Base-by-base conservation (phyloP, 2,797 vertebrate species). In the Syngnathus acus region DNA sequence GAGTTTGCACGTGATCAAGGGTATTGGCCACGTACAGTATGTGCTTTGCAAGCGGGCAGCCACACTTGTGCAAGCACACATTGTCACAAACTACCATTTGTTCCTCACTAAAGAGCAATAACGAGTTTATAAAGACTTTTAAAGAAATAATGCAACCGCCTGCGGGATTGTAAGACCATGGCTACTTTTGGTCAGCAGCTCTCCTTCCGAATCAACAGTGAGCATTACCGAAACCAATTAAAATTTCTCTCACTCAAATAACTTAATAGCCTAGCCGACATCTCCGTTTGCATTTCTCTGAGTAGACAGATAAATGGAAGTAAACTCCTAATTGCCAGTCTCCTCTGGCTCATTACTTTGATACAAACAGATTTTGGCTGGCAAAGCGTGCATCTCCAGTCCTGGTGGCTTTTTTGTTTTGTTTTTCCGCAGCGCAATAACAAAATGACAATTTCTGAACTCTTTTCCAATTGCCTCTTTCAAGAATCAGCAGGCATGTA, bases 321-420 rank as follows among this genome's bases (percentile, higher is more conserved):
- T 73, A 73, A 83, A 86, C 72, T 77, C 75, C 78, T 88, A 88
- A 90, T 88, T 87, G 81, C 84, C 62, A 66, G 74, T 85, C 86
- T 89, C 84, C 76, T 82, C 74, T 77, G 88, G 72, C 86, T 87
- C 84, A 85, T 89, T 89, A 87, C 82, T 85, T 84, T 81, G 79
- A 87, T 89, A 86, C 77, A 85, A 88, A 88, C 87, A 84, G 82
- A 80, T 84, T 86, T 89, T 77, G 81, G 75, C 70, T 75, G 76
- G 72, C 81, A 76, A 77, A 85, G 78, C 75, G 79, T 78, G 85
- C 72, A 74, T 86, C 79, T 76, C 65, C 68, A 76, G 76, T 78
- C 72, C 54, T 26, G 38, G 68, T 79, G 67, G 70, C 69, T 74
- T 80, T 86, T 86, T 53, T 50, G 5, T 9, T 60, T 17, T 17